Percentiles rank a stretch among this genome's conserved stretches.
phyloP scores from a whole-genome alignment of 2,797 vertebrate species.

The Streptopelia turtur region DNA sequence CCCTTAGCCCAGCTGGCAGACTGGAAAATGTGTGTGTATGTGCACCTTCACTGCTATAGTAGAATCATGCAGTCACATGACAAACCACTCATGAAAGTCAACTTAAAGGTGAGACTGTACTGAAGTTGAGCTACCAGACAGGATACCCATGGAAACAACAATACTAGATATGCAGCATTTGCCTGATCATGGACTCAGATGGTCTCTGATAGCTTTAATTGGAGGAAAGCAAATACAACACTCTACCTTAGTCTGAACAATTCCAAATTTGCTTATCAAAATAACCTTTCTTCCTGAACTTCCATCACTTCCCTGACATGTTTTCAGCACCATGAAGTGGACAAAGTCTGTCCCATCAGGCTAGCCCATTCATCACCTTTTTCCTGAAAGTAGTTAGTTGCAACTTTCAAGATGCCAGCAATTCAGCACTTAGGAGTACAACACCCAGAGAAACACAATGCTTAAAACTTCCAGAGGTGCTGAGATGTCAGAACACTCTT shows the following conservation, averaged over 20 bases:
- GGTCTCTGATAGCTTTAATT: not conserved
- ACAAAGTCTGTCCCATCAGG: not conserved
- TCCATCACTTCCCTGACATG: accelerated
- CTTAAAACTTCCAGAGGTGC: not conserved
- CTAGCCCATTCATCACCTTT: not conserved
- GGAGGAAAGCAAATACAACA: not conserved
- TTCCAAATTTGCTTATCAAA: not conserved
- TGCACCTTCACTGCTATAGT: not conserved
- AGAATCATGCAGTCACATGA: accelerated
- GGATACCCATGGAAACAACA: accelerated
- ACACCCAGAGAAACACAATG: not conserved
- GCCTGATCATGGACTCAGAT: not conserved
- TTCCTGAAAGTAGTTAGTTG: not conserved
- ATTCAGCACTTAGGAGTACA: not conserved
- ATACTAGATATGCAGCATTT: accelerated
- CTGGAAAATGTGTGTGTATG: accelerated
- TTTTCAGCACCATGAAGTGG: not conserved
- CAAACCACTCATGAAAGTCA: not conserved
- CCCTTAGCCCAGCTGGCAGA: not conserved
- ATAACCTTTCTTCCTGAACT: not conserved
- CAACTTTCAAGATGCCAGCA: not conserved
- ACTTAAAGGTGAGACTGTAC: not conserved
- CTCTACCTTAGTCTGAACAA: not conserved
- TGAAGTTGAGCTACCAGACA: not conserved
- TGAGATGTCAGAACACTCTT: accelerated